These are phyloP conservation scores for Cantharis rufa DNA, from an alignment of 2,888 invertebrate genomes.

Conservation along the genomic window DNA sequence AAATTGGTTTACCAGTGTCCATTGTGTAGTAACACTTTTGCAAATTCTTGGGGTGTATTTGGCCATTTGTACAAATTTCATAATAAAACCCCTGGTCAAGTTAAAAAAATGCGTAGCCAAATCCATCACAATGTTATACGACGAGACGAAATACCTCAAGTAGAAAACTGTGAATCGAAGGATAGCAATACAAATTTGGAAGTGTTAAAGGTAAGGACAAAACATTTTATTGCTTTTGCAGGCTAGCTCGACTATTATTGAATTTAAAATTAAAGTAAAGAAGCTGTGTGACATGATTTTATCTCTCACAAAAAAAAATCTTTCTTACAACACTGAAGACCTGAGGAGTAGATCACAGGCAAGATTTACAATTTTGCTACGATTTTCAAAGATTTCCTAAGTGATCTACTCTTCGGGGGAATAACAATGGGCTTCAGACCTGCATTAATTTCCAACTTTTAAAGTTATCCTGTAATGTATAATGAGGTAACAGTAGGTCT, in stretches of 20 bases:
- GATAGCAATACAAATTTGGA: neutral
- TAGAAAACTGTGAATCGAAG: neutral
- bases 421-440: no score
- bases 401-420: no score
- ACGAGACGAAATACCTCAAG: conserved; percentile 57
- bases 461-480: no score
- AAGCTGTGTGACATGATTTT: no score
- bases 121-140: conserved; percentile 69
- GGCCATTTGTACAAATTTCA: conserved; percentile 78
- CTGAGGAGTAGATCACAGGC: no score
- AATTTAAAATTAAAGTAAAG: neutral
- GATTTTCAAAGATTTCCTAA: no score
- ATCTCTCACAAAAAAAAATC: no score
- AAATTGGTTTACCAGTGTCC: conserved; percentile 77
- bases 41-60: conserved; percentile 77
- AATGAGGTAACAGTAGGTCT: no score
- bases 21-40: conserved; percentile 75
- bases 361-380: no score
- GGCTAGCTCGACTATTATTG: neutral
- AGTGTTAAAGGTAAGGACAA: conserved; percentile 54
- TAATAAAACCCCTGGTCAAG: conserved; percentile 71
- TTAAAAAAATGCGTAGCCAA: conserved; percentile 68
- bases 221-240: neutral
- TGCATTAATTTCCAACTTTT: no score
- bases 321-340: no score